Conservation (phyloP, 2,888 invertebrate species). For the Rhagophthalmus giganteus region DNA sequence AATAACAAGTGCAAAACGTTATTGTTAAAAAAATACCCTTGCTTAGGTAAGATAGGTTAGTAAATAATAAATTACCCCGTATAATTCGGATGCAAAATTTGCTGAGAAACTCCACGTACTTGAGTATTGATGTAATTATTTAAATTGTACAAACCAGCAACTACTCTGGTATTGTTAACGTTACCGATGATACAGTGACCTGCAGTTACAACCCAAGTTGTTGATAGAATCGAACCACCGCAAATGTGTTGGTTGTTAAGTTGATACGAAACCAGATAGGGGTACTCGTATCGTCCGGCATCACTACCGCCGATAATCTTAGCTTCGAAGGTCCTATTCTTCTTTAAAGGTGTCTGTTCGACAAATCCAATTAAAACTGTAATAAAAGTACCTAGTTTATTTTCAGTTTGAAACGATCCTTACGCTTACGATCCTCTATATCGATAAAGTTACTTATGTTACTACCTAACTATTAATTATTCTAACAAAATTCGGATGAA, state of each 20-base stretch:
- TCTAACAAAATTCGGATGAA: too few species aligned
- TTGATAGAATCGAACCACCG: conserved; percentile 59
- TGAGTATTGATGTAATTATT: neutral
- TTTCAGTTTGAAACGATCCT: too few species aligned
- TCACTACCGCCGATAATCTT: conserved; percentile 26
- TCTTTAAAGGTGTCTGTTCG: too few species aligned
- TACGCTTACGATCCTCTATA: too few species aligned
- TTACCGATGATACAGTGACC: conserved; percentile 2
- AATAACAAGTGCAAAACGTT: too few species aligned
- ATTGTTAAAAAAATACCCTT: neutral
- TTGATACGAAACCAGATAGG: neutral
- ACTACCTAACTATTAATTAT: too few species aligned
- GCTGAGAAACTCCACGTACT: neutral
- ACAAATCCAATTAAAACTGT: too few species aligned
- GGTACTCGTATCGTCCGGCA: neutral
- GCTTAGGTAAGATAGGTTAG: neutral
- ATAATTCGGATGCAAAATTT: neutral
- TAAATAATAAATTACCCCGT: conserved; percentile 5
- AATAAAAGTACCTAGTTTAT: too few species aligned
- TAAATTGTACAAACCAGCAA: conserved; percentile 5
- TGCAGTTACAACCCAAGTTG: conserved; percentile 58
- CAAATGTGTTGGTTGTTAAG: conserved; percentile 8
- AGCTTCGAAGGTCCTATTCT: neutral
- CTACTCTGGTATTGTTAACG: neutral
- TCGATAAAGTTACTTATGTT: too few species aligned